These are phyloP conservation scores for Tenthredo scrophulariae DNA, from an alignment of 2,888 invertebrate genomes.

Conservation along the genomic window DNA sequence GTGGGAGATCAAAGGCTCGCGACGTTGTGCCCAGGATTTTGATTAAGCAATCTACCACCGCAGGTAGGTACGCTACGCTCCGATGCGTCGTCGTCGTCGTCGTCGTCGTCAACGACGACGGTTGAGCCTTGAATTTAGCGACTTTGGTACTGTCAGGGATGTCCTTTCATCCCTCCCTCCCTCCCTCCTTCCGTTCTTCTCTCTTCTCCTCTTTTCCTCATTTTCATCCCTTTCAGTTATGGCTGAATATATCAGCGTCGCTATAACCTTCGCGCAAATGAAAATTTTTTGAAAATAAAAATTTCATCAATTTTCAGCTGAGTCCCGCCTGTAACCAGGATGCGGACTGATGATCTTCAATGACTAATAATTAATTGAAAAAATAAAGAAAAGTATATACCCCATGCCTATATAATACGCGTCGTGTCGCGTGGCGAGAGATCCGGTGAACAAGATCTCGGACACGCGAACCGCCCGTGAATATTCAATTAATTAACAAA, in stretches of 20 bases:
- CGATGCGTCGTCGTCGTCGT: slow-evolving; percentile 10
- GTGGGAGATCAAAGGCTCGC: slow-evolving; percentile 46
- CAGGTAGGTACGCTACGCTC: slow-evolving; percentile 15
- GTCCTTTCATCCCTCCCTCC: not conserved
- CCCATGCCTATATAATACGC: not conserved
- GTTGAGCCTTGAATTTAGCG: not conserved
- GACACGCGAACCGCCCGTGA: slow-evolving; percentile 57
- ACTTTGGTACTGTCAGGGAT: not conserved
- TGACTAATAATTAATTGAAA: not conserved
- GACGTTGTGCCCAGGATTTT: slow-evolving; percentile 33
- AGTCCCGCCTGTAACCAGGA: no score
- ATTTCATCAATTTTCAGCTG: no score
- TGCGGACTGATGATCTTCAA: no score
- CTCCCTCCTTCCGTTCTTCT: no score
- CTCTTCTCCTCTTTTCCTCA: not conserved
- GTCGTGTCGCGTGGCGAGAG: not conserved
- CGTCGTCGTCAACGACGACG: not conserved
- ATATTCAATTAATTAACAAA: slow-evolving; percentile 68
- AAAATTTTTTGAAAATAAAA: no score
- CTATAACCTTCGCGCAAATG: not conserved
- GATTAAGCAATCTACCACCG: slow-evolving; percentile 45
- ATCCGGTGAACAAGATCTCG: slow-evolving; percentile 58
- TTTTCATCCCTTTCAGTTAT: not conserved
- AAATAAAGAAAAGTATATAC: not conserved
- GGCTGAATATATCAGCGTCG: not conserved